Percentiles rank a stretch among this genome's conserved stretches.
phyloP scores from a whole-genome alignment of 2,113 vertebrate species.

The Pygoscelis antarcticus region DNA sequence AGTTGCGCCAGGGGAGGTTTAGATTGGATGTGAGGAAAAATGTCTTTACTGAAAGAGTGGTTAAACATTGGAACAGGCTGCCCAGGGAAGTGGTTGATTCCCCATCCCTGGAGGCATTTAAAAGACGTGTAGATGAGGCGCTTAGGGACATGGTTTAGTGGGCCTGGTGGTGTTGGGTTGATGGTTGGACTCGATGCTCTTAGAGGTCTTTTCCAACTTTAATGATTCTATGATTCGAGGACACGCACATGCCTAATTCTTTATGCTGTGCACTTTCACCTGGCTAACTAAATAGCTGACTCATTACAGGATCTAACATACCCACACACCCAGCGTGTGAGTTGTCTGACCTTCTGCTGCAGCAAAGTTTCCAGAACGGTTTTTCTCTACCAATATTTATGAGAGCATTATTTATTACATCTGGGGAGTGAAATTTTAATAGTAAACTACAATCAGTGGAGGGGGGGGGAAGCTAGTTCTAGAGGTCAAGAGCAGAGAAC shows the following conservation, averaged over 20 bases:
- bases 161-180: too few species aligned
- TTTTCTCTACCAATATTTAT: neutral
- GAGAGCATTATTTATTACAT: neutral
- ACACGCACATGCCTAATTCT: neutral
- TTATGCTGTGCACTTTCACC: neutral
- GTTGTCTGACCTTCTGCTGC: neutral
- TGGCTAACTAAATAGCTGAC: neutral
- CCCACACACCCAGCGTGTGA: rapidly evolving
- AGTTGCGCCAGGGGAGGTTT: too few species aligned
- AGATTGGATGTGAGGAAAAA: too few species aligned
- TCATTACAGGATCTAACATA: neutral
- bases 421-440: neutral
- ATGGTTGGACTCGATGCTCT: too few species aligned
- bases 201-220: too few species aligned
- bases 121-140: too few species aligned
- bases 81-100: too few species aligned
- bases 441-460: neutral
- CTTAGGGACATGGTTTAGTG: too few species aligned
- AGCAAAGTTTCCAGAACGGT: neutral
- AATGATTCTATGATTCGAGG: neutral
- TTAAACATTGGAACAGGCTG: too few species aligned
- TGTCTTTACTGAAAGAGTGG: too few species aligned
- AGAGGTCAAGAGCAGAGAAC: neutral
- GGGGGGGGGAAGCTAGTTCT: neutral
- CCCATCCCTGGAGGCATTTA: too few species aligned